phyloP scores from a whole-genome alignment of 1,140 invertebrate species.

The Aculops lycopersici region DNA sequence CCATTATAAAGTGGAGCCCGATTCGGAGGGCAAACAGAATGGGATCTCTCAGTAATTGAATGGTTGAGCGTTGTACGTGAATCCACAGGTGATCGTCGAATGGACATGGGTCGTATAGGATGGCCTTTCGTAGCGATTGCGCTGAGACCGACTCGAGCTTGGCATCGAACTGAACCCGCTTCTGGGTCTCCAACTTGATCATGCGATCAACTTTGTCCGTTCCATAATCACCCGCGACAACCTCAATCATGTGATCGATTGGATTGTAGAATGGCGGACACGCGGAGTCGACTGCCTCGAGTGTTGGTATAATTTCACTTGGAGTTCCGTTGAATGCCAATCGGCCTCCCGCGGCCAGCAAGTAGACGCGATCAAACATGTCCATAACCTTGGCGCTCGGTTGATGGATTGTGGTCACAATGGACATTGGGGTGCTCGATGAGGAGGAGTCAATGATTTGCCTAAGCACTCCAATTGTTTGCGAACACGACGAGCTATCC shows the following conservation, averaged over 20 bases:
- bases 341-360: conserved; percentile 2
- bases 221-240: conserved; percentile 7
- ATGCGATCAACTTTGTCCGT: neutral
- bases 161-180: neutral
- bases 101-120: neutral
- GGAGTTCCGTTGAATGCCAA: conserved; percentile 5
- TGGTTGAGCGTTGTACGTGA: conserved; percentile 1
- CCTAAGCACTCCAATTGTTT: conserved; percentile 30
- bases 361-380: conserved; percentile 3
- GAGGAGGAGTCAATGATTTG: conserved; percentile 16
- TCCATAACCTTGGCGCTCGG: conserved; percentile 2
- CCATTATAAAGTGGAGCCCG: conserved; percentile 2
- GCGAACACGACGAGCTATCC: conserved; percentile 29
- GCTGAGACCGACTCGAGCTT: neutral
- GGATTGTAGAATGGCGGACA: conserved; percentile 9
- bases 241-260: conserved; percentile 8
- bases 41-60: conserved; percentile 6
- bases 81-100: conserved; percentile 3
- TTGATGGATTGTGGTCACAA: conserved; percentile 5
- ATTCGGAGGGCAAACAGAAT: conserved; percentile 5
- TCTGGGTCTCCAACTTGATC: neutral
- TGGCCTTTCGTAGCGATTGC: neutral
- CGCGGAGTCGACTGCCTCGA: neutral
- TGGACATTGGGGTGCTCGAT: neutral
- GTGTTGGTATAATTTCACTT: neutral